Conservation (phyloP, 2,797 vertebrate genomes). For the Masticophis lateralis region DNA sequence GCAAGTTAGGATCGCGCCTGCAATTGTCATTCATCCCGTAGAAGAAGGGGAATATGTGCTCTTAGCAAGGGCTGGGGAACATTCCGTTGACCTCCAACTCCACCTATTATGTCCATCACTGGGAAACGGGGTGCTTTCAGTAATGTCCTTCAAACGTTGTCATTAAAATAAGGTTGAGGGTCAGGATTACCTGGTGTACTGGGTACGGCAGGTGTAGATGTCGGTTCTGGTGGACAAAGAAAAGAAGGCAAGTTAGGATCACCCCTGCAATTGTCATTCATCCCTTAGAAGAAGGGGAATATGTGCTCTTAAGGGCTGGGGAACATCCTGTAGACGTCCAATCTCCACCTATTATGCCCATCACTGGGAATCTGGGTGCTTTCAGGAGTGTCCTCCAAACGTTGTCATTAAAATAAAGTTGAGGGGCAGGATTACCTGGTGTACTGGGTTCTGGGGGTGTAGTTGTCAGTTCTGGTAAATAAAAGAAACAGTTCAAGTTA, state of each 20-base stretch:
- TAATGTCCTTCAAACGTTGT: neutral
- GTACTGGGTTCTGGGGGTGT: neutral
- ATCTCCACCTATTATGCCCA: neutral
- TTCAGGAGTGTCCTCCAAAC: neutral
- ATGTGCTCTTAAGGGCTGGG: slow-evolving; percentile 54
- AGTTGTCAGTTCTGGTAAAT: neutral
- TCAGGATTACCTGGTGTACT: too few relatives aligned
- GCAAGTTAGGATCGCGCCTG: neutral
- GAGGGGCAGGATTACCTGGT: neutral
- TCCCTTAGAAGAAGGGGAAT: neutral
- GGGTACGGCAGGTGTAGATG: neutral
- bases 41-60: neutral
- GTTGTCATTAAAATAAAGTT: neutral
- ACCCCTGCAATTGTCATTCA: neutral
- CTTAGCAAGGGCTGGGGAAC: slow-evolving; percentile 66
- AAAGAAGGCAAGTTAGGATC: neutral
- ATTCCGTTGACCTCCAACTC: slow-evolving; percentile 70
- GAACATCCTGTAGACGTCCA: slow-evolving; percentile 70
- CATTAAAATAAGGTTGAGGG: neutral
- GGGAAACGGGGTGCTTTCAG: neutral
- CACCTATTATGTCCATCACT: neutral
- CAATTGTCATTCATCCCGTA: neutral
- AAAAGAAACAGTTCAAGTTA: neutral
- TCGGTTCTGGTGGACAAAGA: neutral
- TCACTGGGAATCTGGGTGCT: neutral